Evolutionary conservation across 2,797 vertebrate genomes (phyloP), one percentile per base, ranked within the genome.

Genomic region (Bryconaethiops microstoma): DNA sequence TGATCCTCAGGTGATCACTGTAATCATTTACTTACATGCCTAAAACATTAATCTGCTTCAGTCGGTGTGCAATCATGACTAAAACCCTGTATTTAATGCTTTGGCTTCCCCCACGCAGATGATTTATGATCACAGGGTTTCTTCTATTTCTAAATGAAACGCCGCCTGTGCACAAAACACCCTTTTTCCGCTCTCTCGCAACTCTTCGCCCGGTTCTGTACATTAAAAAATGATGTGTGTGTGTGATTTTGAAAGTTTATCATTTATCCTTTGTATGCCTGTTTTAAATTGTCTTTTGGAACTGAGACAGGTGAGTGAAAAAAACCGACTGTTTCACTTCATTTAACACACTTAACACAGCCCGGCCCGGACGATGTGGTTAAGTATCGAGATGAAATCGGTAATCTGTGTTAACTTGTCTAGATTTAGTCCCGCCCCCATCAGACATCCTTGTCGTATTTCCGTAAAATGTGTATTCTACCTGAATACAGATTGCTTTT

Each of bases 181-280:
- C 85, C 79, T 84, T 89, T 79, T 78, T 45, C 6, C 64, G 42
- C 80, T 69, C 40, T 35, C 69, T 71, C 8, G 3, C 21, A 19
- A 7, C 29, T 19, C 35, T 45, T 42, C 42, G 17, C 7, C 23
- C 50, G 35, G 19, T 55, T 35, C 55, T 54, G 14, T 14, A 54
- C 40, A 40, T 67, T 45, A 45, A 23, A 35, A 2, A 35, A 9
- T 42, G 10, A 80, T 19, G 2, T 21, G 1, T 57, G 1, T 57
- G 0, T 60, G 59, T 8, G 21, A 59, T 59, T 25, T 81, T 35
- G 25, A 48, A 78, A 67, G 13, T 3, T 64, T 42, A 7, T 76
- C 35, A 67, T 67, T 62, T 42, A 7, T 76, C 35, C 60, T 67
- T 62, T 55, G 0, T 76, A 19, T 68, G 9, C n/a, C 68, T 73